Base-by-base conservation (phyloP, 2,113 vertebrate genomes). In the Pseudorhombus dupliciocellatus region DNA sequence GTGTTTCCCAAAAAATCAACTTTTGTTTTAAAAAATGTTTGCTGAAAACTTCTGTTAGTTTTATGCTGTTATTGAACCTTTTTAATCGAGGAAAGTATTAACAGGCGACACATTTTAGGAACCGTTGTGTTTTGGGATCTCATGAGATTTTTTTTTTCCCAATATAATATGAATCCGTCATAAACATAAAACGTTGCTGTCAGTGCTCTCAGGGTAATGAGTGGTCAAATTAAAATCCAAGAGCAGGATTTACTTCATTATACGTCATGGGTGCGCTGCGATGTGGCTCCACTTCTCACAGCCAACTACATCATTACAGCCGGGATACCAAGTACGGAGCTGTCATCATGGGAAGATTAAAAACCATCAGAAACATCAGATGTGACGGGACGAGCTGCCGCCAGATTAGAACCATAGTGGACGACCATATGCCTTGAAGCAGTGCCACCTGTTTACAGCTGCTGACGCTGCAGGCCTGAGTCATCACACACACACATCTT, bases 321-420 rank as follows among this genome's bases (percentile, higher is more conserved):
- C 22, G 24, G 14, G 1, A 7, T 14, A 18, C 16, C 12, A 24
- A 2, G 6, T 34, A 10, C 25, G 48, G 37, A 57, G 10, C 37
- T 21, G 25, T 9, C 40, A 37, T 15, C 4, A 24, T 44, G 8
- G 7, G 11, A 51, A 31, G 44, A 64, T 64, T 50, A 50, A 50
- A 63, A 30, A 21, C 9, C 1, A 59, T 37, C 21, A 9, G 18
- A 16, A 11, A 9, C 3, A 54, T 62, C 31, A 46, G 12, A 26
- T 61, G 68, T 53, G 48, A n/a, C 40, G 46, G 12, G 44, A 30
- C 26, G 34, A 18, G 16, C 60, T 64, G 15, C 37, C 51, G n/a
- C 5, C n/a, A 30, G 25, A 57, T 34, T 16, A 34, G 28, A 56
- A 16, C 22, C 2, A 22, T 22, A 22, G 30, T n/a, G 34, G 4